Evolutionary conservation across 2,797 vertebrate genomes (phyloP), one percentile per base, ranked within the genome.

Genomic region (Malurus leucopterus): DNA sequence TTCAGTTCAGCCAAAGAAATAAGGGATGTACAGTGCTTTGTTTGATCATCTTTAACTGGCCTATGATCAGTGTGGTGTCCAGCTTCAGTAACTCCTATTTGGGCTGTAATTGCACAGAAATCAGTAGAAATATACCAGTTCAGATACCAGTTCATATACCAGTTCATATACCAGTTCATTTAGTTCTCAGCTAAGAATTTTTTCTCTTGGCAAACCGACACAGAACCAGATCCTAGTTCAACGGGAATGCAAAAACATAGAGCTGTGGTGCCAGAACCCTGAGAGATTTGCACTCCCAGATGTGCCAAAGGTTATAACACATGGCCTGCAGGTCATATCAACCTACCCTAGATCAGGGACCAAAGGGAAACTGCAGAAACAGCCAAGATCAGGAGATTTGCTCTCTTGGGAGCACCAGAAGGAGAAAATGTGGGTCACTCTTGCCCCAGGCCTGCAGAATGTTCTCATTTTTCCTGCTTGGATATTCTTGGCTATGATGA

Each of bases 101-200:
- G 6, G 16, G 36, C 11, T 23, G 23, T 32, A 55, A 40, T 29
- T 38, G 19, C 5, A 8, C 18, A 9, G 8, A 53, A 80, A 74
- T 71, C 27, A 12, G 32, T 44, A 64, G 17, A 77, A 88, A 61
- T 38, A 24, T 0, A 5, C 8, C 1, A 1, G 3, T 2, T 2
- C 9, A 36, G 43, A 36, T 36, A 36, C 36, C 36, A 36, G 34
- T 36, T 36, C 34, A 36, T 36, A 36, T 36, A 36, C 34, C 34
- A 36, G 36, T 11, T 36, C 36, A 61, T 38, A 24, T 0, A 5
- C 8, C 1, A 1, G 3, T 2, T 2, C 8, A 32, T 47, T 73
- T 20, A 13, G 34, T 83, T 75, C 74, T 49, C 34, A 57, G 26
- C 16, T 24, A 44, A 46, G 27, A 15, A 50, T 4, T 55, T 70